Evolutionary conservation across 2,113 vertebrate genomes (phyloP), one percentile per base, ranked within the genome.

Genomic region (Thryonomys swinderianus): DNA sequence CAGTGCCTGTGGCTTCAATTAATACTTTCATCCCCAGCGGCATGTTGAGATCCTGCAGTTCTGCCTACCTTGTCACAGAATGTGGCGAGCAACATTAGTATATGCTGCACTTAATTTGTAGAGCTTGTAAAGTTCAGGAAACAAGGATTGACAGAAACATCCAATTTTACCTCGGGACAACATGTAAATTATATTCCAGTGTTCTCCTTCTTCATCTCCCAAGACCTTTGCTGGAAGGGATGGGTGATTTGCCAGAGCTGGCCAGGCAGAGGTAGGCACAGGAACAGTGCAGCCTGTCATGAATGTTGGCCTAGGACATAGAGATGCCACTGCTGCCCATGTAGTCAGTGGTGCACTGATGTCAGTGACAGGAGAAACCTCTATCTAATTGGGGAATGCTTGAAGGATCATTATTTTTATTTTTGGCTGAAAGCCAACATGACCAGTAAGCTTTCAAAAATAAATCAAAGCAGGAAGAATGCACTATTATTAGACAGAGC

Each of bases 61-160:
- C 96, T 79, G 91, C 97, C 83, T 98, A 97, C 61, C 96, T 96
- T 89, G 69, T 98, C 96, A 97, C 18, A 97, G 98, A 91, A 93
- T 45, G 92, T 86, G 88, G 91, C 95, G 97, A 69, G 59, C 88
- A 96, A 91, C 90, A 93, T 16, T 69, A 85, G 62, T 76, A 78
- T 90, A 92, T 57, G 71, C 1, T 98, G 96, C 91, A 96, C 88
- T 98, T 98, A 97, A 98, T 98, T 98, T 98, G 98, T 95, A 97
- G 91, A 96, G 95, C 96, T 97, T 98, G 92, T 97, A 98, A 98
- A 98, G 98, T 94, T 95, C 96, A 93, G 81, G 88, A 97, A 98
- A 94, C 34, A 97, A 93, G 94, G 97, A 98, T 97, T 97, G 97
- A 98, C 96, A 98, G 95, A 97, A 97, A 94, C 69, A 92, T 98